phyloP scores from a whole-genome alignment of 2,797 vertebrate genomes.

The Distichodus sexfasciatus region DNA sequence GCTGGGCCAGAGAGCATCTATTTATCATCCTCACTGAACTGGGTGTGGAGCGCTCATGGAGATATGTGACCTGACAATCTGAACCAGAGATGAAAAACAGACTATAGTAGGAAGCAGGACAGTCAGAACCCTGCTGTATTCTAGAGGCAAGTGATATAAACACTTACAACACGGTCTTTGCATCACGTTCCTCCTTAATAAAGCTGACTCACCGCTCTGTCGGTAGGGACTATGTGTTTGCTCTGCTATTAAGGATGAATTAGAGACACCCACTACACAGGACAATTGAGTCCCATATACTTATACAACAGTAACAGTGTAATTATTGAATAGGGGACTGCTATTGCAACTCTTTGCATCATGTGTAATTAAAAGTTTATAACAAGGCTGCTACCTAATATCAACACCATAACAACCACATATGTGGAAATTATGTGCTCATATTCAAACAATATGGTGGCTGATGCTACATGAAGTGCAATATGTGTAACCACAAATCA shows the following conservation, averaged over 20 bases:
- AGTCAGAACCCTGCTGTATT: not conserved
- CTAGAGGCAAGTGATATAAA: not conserved
- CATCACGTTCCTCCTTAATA: not conserved
- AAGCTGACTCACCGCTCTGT: not conserved
- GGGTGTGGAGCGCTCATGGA: slow-evolving; percentile 25
- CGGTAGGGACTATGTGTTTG: not conserved
- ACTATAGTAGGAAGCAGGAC: not conserved
- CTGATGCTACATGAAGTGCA: not conserved
- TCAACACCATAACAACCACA: not conserved
- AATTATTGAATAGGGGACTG: not conserved
- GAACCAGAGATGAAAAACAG: not conserved
- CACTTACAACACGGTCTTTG: not conserved
- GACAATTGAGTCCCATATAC: too few relatives aligned
- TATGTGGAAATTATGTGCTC: not conserved
- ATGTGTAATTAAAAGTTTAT: not conserved
- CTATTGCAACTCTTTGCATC: not conserved
- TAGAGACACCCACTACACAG: not conserved
- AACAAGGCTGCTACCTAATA: not conserved
- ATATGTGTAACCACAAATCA: not conserved
- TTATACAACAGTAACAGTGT: not conserved
- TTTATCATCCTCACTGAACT: slow-evolving; percentile 28
- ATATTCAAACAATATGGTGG: not conserved
- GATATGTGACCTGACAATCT: slow-evolving; percentile 24
- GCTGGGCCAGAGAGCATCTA: slow-evolving; percentile 4
- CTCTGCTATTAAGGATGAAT: not conserved